Base-by-base conservation (phyloP, 2,797 vertebrate genomes). In the Squalus acanthias region DNA sequence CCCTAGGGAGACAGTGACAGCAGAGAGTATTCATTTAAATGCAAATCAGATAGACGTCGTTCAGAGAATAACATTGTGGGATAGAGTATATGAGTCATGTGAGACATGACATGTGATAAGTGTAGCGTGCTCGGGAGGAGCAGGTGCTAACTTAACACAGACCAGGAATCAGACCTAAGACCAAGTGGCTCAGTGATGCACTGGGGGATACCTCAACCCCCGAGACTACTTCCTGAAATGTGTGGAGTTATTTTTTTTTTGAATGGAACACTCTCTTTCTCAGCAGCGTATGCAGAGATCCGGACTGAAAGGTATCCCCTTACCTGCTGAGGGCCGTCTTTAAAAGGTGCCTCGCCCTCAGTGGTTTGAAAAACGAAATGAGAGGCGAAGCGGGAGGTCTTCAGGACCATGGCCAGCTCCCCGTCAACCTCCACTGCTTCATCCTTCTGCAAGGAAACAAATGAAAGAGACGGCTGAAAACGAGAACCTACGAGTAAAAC, bases 381-480 rank as follows among this genome's bases (percentile, higher is more conserved):
- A 0, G 97, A 13, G 12, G 94, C 97, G 96, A 98, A 98, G 60
- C 98, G 97, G 24, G 98, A 98, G 96, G 93, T 96, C 96, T 97
- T 97, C 65, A 98, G 97, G 53, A 98, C 96, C 10, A 97, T 89
- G 17, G 98, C 97, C 97, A 97, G 97, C 96, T 98, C 97, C 92
- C 96, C 97, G 13, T 97, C 97, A 3, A 98, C 98, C 74, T 97
- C 96, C 95, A 97, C 96, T 2, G 97, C 85, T 87, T 97, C 96
- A 3, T 97, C 97, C 96, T 96, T 98, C 98, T 98, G 97, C 95
- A 96, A 39, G 60, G 72, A 50, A 95, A 60, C 46, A 96, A 57
- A 57, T 24, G 50, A 33, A 70, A 72, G 50, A 57, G 46, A 1
- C 46, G 24, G 13, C 29, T 15, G 26, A 72, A 93, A 33, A 33